Evolutionary conservation across 1,140 invertebrate species (phyloP), one percentile per base, ranked within the genome.

Genomic region (Lordiphosa mommai): DNA sequence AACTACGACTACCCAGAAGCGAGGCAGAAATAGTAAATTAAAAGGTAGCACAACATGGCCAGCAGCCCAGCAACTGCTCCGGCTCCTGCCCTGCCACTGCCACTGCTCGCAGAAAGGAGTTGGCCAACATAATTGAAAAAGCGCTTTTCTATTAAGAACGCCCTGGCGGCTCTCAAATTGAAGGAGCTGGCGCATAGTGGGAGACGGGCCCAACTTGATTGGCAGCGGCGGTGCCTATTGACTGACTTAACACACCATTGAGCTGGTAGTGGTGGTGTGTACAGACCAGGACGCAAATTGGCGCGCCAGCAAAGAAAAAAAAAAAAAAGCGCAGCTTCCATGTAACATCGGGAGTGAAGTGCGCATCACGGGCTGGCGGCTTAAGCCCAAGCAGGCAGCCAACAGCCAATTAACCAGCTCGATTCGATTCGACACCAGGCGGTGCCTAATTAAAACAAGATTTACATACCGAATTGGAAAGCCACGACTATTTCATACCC

Each of bases 181-280:
- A 23, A 23, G 36, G 41, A 44, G 29, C 48, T 37, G 16, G 29
- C 29, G 12, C 3, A 47, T 13, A 7, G 10, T 3, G 14, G 36
- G 20, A 29, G 48, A 51, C 37, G 55, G 55, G 17, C 8, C 17
- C 50, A 71, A 61, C 71, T 70, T 77, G 76, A 71, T 23, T 23
- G 74, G 76, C 71, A 76, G 76, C 76, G 77, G 77, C 72, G 77
- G 67, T 68, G 77, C 77, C 77, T 84, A 84, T 84, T 84, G 77
- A 84, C 77, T 84, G 77, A 84, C 77, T 84, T 84, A 84, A 84
- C 77, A 84, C 77, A 72, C 77, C 68, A 84, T 84, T 84, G 77
- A 84, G 72, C 20, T 23, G 20, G 20, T 23, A 23, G 20, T 23
- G 20, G 16, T 17, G 16, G 16, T 72, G 56, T 34, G 40, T 49